Evolutionary conservation across 2,113 vertebrate species (phyloP).

Genomic region (Psophia crepitans): DNA sequence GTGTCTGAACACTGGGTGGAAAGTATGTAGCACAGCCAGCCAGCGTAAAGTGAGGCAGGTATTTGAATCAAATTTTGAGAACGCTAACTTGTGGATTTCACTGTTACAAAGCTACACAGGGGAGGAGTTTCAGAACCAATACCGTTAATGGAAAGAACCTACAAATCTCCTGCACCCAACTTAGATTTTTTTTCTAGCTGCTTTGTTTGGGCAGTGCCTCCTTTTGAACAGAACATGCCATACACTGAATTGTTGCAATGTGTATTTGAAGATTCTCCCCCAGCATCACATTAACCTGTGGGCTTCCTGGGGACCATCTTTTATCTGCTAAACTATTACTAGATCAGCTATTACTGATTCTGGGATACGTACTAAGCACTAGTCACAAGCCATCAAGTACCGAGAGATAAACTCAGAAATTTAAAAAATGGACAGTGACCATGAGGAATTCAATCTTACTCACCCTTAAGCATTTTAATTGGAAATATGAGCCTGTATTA

Average conservation of each 20-base stretch:
- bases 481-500: not conserved
- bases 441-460: not conserved
- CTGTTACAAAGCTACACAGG: not conserved
- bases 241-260: not conserved
- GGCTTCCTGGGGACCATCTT: not conserved
- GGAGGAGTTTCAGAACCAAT: not conserved
- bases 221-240: not conserved
- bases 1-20: not conserved
- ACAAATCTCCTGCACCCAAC: not conserved
- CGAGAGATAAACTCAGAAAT: not conserved
- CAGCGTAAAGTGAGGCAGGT: accelerated
- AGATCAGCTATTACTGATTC: not conserved
- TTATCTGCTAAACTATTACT: not conserved
- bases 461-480: not conserved
- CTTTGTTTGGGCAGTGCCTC: not conserved
- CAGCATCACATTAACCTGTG: not conserved
- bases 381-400: not conserved
- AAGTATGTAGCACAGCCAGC: not conserved
- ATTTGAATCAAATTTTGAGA: not conserved
- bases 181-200: not conserved
- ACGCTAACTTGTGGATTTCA: not conserved
- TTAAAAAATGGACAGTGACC: not conserved
- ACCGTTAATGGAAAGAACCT: not conserved
- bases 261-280: not conserved
- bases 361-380: not conserved